A percentile compares a stretch with the other conserved stretches of the same genome.
phyloP scores from a whole-genome alignment of 2,888 invertebrate genomes.

The Ectropis crepuscularia region DNA sequence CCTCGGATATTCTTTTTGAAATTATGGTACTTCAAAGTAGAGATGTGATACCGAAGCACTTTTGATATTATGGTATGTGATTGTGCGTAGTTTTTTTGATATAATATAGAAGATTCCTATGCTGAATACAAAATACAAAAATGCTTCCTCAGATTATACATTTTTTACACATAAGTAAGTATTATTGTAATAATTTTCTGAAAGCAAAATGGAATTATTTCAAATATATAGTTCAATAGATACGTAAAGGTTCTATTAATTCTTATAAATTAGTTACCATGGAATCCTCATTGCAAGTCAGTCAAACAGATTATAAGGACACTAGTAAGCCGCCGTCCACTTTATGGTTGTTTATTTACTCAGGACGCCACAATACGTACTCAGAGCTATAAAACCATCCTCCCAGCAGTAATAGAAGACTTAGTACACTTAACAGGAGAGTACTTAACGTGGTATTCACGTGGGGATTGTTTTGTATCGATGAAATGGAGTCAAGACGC shows the following conservation, averaged over 20 bases:
- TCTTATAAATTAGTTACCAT: neutral
- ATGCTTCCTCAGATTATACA: no score
- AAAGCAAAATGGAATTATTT: no score
- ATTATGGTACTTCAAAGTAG: no score
- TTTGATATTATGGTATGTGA: no score
- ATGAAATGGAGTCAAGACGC: slow-evolving; percentile 50
- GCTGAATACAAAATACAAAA: no score
- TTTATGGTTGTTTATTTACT: slow-evolving; percentile 51
- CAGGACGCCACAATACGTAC: slow-evolving; percentile 45
- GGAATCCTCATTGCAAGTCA: slow-evolving; percentile 42
- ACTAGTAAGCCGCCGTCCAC: slow-evolving; percentile 40
- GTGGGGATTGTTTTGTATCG: slow-evolving; percentile 51
- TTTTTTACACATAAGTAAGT: no score
- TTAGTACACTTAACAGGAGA: slow-evolving; percentile 51
- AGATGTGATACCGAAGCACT: no score
- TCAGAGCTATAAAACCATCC: slow-evolving; percentile 53
- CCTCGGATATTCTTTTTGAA: no score
- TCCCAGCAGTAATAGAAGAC: slow-evolving; percentile 55
- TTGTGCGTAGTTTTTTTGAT: no score
- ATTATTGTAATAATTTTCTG: no score
- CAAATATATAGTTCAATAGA: neutral
- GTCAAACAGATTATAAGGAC: slow-evolving; percentile 45
- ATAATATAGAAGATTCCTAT: no score
- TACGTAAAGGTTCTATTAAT: neutral
- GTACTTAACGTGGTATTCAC: slow-evolving; percentile 47